Percentiles rank a stretch among this genome's conserved stretches.
Evolutionary conservation across 2,797 vertebrate genomes (phyloP).

Genomic region (Babyrousa celebensis): DNA sequence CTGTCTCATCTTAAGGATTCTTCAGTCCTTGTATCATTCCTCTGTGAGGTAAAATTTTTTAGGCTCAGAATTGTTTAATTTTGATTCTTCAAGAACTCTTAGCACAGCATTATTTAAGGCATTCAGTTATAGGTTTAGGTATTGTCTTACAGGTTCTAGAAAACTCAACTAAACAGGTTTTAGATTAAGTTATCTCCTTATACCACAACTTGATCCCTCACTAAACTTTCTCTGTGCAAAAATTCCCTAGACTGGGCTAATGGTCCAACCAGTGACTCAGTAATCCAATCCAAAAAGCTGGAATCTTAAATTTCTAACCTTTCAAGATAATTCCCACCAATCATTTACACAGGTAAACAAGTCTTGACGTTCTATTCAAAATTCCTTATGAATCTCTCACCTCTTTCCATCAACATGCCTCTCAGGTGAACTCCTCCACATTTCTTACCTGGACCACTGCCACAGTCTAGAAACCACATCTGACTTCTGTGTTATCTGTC

Average conservation of each 20-base stretch:
- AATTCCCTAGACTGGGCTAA: not conserved
- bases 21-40: not conserved
- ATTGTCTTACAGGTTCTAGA: not conserved
- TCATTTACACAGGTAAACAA: conserved; percentile 14
- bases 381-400: conserved; percentile 11
- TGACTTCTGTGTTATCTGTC: conserved; percentile 5
- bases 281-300: conserved; percentile 18
- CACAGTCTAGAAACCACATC: not conserved
- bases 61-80: not conserved
- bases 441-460: not conserved
- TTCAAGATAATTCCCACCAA: conserved; percentile 16
- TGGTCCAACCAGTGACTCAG: not conserved
- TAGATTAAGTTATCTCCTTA: not conserved
- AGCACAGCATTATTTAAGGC: not conserved
- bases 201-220: not conserved
- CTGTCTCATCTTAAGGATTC: not conserved
- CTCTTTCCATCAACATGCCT: not conserved
- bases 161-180: not conserved
- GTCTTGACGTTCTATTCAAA: not conserved
- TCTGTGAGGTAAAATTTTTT: not conserved
- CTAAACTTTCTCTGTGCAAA: not conserved
- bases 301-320: conserved; percentile 37
- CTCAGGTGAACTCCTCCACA: not conserved
- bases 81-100: conserved; percentile 21
- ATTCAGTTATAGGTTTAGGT: not conserved